Evolutionary conservation across 2,797 vertebrate genomes (phyloP), one percentile per base, ranked within the genome.

Genomic region (Brotogeris chrysoptera): DNA sequence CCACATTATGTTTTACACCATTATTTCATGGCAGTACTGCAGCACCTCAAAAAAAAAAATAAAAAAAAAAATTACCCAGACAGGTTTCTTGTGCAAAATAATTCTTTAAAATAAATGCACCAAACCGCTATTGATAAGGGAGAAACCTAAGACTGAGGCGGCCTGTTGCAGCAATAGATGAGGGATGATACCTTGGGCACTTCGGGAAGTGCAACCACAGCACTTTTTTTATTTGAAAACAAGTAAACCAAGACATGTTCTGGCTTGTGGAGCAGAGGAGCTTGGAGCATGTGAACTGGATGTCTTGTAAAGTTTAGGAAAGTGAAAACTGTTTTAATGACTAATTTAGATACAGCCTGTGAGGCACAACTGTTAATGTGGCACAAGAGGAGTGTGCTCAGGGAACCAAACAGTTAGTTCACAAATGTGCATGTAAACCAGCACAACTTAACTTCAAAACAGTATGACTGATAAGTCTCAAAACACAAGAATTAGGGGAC

Each of bases 21-120:
- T 25, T 12, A 32, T 28, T 15, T 91, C 17, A 34, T 43, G n/a
- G 25, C 27, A 60, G 21, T 36, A n/a, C 16, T 36, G 27, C 49
- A 72, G 34, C 46, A 63, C 41, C 12, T 80, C 19, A 28, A 39
- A 13, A 44, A 21, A 24, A 16, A 50, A 28, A 44, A 12, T 39
- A 20, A 27, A 16, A 53, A 32, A 44, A 20, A 20, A 16, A 38
- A 30, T 71, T 78, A 70, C 28, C 17, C 74, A 70, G 91, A 4
- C 19, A 20, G 0, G 16, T 25, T 68, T 78, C 16, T 19, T 46
- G 2, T 27, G 10, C 0, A 0, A n/a, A 73, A 11, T 5, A 82
- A 47, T 47, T 92, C 60, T 86, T 71, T 32, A 65, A 88, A 94
- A 64, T 50, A 80, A 84, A 27, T 17, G 43, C 10, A 27, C 5